Evolutionary conservation across 2,113 vertebrate genomes (phyloP), one percentile per base, ranked within the genome.

Genomic region (Sciurus niger): DNA sequence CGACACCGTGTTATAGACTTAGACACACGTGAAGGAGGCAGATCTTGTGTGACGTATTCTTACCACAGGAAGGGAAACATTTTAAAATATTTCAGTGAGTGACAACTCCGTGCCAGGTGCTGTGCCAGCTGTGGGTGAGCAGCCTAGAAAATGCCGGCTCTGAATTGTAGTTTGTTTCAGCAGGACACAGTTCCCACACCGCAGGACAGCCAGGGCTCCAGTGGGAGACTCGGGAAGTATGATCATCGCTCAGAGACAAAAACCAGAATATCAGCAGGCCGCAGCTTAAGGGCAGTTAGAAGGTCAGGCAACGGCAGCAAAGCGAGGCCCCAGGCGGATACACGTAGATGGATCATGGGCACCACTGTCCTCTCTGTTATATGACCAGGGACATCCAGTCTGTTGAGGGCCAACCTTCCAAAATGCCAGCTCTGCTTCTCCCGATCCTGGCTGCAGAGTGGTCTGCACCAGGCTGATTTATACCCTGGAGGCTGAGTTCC

Each of bases 111-210:
- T 30, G 4, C 37, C 32, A 13, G 34, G 18, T 18, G 3, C 37
- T 28, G 10, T 0, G 12, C 22, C 24, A 30, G 2, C n/a, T 70
- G 14, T 0, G 4, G 8, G 5, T 10, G 34, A 34, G 34, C 48
- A 40, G 2, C 5, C 3, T 1, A 28, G 60, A 20, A 20, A 28
- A 43, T 4, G 8, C 7, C 25, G 18, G n/a, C 7, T 63, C 3
- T 30, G 30, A 4, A 14, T 1, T 8, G 1, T 17, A 17, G 28
- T 32, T 55, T 73, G 25, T 16, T 28, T 22, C 48, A 80, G 2
- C 8, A 20, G 8, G 22, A 65, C 18, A 7, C 1, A 34, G 37
- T 20, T 28, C 40, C 40, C 37, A 51, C 60, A 51, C 37, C 8
- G 5, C 4, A 46, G 78, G 6, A 2, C 11, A 30, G 30, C 18